Conservation (phyloP, 2,113 vertebrate species). For the Irena cyanogastra region DNA sequence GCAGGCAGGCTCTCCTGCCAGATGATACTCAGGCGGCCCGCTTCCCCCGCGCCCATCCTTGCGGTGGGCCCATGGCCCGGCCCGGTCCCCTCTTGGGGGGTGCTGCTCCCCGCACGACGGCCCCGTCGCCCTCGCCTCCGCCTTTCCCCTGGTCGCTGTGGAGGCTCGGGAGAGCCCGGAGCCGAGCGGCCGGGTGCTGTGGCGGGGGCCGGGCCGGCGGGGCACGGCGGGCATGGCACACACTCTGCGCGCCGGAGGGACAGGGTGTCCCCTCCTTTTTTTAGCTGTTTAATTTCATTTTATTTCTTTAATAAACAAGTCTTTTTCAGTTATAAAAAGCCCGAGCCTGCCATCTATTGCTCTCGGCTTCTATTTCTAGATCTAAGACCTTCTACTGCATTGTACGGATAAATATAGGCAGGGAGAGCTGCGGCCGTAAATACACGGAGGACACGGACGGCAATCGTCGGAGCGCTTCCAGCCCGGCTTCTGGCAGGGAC, state of each 20-base stretch:
- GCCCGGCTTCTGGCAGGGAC: not conserved
- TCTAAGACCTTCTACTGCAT: not conserved
- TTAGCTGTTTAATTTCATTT: not conserved
- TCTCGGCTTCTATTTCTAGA: constrained; percentile 17
- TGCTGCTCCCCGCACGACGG: not conserved
- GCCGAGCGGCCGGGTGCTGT: not conserved
- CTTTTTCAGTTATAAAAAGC: constrained; percentile 2
- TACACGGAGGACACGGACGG: not conserved
- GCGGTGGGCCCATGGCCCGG: not conserved
- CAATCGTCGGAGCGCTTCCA: not conserved
- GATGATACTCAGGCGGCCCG: too few relatives aligned
- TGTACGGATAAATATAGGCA: not conserved
- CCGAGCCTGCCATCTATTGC: constrained; percentile 19
- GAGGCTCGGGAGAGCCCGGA: not conserved
- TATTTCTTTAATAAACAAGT: not conserved
- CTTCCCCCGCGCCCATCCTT: not conserved
- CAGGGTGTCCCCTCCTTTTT: not conserved
- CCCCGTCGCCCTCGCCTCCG: not conserved
- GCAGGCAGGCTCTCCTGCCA: not conserved
- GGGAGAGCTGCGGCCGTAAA: not conserved
- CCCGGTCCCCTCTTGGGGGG: fast-evolving
- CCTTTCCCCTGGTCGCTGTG: too few relatives aligned
- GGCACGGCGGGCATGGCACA: not conserved
- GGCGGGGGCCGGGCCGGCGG: not conserved
- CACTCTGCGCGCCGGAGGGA: not conserved